Percentiles rank a stretch among this genome's conserved stretches.
Evolutionary conservation across 2,888 invertebrate genomes (phyloP).

Genomic region (Chrysolina haemoptera): DNA sequence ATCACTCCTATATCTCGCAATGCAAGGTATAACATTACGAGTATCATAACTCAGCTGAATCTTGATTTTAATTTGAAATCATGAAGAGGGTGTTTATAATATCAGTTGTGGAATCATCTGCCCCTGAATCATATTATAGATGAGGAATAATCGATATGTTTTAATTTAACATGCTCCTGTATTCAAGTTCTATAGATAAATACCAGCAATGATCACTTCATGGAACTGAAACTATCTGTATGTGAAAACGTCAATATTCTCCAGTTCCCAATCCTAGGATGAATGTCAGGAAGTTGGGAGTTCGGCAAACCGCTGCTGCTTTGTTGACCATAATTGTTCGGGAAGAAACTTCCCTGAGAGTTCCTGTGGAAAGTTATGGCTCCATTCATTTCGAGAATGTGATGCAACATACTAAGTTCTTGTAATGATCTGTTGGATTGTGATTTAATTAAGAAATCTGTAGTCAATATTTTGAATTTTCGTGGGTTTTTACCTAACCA

Average conservation of each 20-base stretch:
- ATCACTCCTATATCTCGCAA: no score
- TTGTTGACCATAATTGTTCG: slow-evolving; percentile 58
- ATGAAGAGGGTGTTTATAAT: no score
- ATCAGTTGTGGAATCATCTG: no score
- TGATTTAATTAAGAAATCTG: slow-evolving; percentile 51
- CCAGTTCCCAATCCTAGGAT: slow-evolving; percentile 35
- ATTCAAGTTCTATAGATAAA: background rate
- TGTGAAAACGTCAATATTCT: slow-evolving; percentile 45
- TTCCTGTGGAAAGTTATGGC: slow-evolving; percentile 49
- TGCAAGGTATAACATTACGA: no score
- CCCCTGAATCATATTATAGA: no score
- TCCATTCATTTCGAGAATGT: slow-evolving; percentile 57
- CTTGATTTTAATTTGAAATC: no score
- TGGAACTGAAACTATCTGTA: slow-evolving; percentile 25
- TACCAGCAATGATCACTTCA: background rate
- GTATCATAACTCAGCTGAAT: no score
- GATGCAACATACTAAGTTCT: slow-evolving; percentile 51
- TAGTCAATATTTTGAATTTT: slow-evolving; percentile 33
- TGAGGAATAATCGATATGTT: no score
- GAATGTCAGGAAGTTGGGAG: slow-evolving; percentile 52
- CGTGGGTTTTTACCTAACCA: no score
- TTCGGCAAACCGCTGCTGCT: slow-evolving; percentile 52
- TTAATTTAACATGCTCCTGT: no score
- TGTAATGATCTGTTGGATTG: slow-evolving; percentile 50
- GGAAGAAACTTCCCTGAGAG: slow-evolving; percentile 53